Conservation (phyloP, 2,113 vertebrate genomes). For the Chamaea fasciata region DNA sequence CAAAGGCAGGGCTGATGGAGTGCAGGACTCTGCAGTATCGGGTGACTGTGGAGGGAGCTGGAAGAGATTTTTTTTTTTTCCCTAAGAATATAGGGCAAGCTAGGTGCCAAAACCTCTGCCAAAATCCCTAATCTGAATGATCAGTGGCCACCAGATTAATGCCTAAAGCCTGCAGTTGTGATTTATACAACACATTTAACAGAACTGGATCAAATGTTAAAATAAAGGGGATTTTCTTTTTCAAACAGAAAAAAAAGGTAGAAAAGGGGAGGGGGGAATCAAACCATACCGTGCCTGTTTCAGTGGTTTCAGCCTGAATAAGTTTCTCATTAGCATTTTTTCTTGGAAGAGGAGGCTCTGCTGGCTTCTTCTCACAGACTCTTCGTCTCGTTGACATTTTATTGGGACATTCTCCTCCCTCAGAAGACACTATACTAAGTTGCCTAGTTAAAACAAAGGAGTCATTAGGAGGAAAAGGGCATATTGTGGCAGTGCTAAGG, state of each 20-base stretch:
- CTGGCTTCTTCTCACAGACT: conserved; percentile 71
- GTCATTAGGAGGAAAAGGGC: not conserved
- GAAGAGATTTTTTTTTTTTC: not conserved
- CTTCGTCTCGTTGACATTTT: conserved; percentile 71
- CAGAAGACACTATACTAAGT: conserved; percentile 85
- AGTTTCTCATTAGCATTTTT: conserved; percentile 67
- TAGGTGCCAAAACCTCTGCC: not conserved
- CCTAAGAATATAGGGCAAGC: not conserved
- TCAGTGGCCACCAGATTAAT: not conserved
- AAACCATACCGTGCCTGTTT: conserved; percentile 81
- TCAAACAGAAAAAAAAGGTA: not conserved
- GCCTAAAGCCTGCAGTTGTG: not conserved
- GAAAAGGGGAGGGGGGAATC: not conserved
- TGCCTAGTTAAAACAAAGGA: conserved; percentile 74
- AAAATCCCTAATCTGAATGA: not conserved
- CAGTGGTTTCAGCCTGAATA: conserved; percentile 82
- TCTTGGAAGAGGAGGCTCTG: conserved; percentile 61
- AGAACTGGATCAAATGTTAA: not conserved
- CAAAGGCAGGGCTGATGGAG: not conserved
- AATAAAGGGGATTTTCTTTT: not conserved
- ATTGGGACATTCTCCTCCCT: conserved; percentile 79
- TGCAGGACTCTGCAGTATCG: not conserved
- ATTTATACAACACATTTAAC: not conserved
- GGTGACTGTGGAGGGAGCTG: not conserved
- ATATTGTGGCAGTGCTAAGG: not conserved